Conservation (phyloP, 2,888 invertebrate genomes). For the Caenorhabditis uteleia region DNA sequence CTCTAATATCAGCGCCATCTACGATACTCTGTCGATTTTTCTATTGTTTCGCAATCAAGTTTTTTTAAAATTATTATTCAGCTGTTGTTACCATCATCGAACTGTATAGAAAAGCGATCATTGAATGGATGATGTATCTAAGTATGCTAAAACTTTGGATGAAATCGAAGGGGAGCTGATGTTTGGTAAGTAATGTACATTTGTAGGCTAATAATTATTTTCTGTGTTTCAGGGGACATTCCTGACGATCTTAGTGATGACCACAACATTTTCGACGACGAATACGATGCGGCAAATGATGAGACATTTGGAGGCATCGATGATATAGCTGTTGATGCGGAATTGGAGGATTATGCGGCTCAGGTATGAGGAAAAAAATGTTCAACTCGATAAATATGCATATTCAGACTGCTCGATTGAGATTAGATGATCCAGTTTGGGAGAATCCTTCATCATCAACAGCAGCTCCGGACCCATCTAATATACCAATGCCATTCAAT, state of each 20-base stretch:
- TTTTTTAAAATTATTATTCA: not conserved
- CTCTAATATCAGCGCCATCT: too few species aligned
- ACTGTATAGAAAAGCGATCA: not conserved
- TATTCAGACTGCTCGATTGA: conserved; percentile 57
- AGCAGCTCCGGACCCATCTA: conserved; percentile 52
- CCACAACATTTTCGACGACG: conserved; percentile 41
- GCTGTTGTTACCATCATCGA: not conserved
- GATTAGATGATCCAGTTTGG: conserved; percentile 55
- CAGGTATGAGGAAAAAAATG: conserved; percentile 29
- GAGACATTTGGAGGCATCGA: conserved; percentile 64
- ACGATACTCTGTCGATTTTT: not conserved
- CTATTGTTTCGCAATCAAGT: not conserved
- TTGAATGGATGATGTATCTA: conserved; percentile 30
- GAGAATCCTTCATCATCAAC: conserved; percentile 38
- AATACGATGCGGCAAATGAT: conserved; percentile 64
- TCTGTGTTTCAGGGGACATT: conserved; percentile 13
- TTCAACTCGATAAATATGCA: too few species aligned
- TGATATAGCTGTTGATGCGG: conserved; percentile 32
- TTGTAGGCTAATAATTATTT: not conserved
- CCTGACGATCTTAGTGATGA: conserved; percentile 33
- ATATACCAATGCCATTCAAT: conserved; percentile 51
- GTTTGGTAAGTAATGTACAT: conserved; percentile 18
- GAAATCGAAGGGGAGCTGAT: conserved; percentile 40
- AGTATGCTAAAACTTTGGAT: conserved; percentile 33
- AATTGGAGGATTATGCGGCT: conserved; percentile 57